phyloP scores from a whole-genome alignment of 2,113 vertebrate genomes.

The Sula dactylatra region DNA sequence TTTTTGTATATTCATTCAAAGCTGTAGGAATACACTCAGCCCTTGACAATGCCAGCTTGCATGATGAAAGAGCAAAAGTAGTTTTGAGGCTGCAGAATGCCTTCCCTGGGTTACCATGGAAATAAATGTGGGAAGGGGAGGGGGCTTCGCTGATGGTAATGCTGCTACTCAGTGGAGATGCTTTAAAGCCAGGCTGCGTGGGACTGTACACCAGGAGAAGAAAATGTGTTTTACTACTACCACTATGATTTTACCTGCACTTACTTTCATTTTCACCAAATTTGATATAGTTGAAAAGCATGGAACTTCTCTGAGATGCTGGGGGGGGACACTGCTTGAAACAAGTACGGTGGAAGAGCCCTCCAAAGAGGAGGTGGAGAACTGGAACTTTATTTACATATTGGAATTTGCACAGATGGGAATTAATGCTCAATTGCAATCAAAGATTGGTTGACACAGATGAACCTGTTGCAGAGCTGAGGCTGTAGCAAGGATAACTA shows the following conservation, averaged over 20 bases:
- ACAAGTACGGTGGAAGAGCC: fast-evolving
- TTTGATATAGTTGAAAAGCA: neutral
- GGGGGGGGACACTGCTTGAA: neutral
- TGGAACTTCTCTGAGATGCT: neutral
- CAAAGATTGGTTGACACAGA: neutral
- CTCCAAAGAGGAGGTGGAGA: neutral
- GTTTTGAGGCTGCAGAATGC: conserved; percentile 87
- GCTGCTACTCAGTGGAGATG: conserved; percentile 24
- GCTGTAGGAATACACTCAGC: conserved; percentile 75
- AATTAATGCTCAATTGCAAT: neutral
- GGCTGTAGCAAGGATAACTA: neutral
- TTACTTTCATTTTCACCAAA: neutral
- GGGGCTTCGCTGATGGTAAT: conserved; percentile 22
- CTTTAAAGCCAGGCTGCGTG: neutral
- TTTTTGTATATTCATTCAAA: conserved; percentile 51
- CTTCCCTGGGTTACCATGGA: conserved; percentile 85
- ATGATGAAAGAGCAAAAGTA: conserved; percentile 82
- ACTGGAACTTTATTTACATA: neutral
- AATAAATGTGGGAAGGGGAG: conserved; percentile 83
- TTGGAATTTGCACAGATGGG: neutral
- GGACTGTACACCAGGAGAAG: neutral
- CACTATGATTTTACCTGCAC: neutral
- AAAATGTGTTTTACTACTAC: neutral
- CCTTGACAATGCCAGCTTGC: conserved; percentile 77
- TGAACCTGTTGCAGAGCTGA: neutral